Base-by-base conservation (phyloP, 2,113 vertebrate species). In the Oryzias woworae region DNA sequence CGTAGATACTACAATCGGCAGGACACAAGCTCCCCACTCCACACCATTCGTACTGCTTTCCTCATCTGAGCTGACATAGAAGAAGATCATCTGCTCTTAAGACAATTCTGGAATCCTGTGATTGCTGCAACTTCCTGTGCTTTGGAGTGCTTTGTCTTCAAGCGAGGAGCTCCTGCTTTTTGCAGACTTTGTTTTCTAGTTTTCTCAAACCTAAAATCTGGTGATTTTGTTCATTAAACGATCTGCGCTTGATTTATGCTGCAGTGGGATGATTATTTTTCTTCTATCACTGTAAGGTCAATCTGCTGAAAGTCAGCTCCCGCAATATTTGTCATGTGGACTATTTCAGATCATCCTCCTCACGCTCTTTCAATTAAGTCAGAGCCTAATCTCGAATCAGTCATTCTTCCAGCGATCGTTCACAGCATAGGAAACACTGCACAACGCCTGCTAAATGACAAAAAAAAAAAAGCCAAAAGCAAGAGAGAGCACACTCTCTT, bases 211-310 rank as follows among this genome's bases (percentile, higher is more conserved):
- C 71, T 57, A 49, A 58, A 54, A 68, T 62, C 71, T 64, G 46
- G 26, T 85, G 73, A 71, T 80, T 76, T 77, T 76, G 65, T 82
- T 82, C 75, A 83, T 62, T 80, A 80, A 78, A 85, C 74, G 81
- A 75, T 84, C 69, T 80, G 64, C 52, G 66, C 72, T 64, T 87
- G 76, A 86, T 86, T 85, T 74, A 85, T 85, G 64, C 65, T 4
- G 47, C 63, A 50, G 69, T 47, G 52, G 59, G 58, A 50, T 66
- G 58, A 76, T 81, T 83, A 83, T 85, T 85, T 84, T 78, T 85
- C 83, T 84, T 41, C 80, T 72, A 72, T 70, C 84, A 61, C 31
- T n/a, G 20, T 68, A 89, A 90, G 86, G 86, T 88, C 86, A 86
- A 76, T 66, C 82, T 74, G 84, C 80, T 85, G 65, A 73, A 68